Conservation (phyloP, 2,888 invertebrate genomes). For the Theretra japonica region DNA sequence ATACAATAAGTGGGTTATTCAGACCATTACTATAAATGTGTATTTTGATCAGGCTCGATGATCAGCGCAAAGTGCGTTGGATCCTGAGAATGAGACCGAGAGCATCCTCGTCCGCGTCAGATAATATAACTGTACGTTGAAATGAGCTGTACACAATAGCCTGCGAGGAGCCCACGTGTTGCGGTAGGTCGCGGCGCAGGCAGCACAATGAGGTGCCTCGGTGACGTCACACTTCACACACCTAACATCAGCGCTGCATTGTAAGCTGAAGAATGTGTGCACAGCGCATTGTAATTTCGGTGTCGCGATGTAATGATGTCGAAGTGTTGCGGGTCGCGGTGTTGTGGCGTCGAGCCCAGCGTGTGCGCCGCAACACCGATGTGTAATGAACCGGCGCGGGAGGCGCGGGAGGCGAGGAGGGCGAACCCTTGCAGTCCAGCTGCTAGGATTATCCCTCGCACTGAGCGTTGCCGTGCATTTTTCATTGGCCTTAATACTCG, state of each 20-base stretch:
- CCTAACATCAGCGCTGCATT: background rate
- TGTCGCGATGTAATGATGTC: no score
- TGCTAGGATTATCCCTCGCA: background rate
- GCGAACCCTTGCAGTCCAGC: background rate
- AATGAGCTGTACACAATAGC: no score
- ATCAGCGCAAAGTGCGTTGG: no score
- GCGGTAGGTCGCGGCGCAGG: background rate
- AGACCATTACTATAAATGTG: no score
- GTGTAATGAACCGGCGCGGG: background rate
- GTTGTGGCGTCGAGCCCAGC: background rate
- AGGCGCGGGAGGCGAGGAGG: background rate
- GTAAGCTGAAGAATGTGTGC: slow-evolving; percentile 5
- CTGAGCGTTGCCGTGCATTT: no score
- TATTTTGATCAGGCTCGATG: no score
- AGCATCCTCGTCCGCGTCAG: background rate
- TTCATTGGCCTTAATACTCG: no score
- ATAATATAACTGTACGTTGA: background rate
- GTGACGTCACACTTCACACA: background rate
- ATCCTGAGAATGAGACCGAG: no score
- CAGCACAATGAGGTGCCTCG: background rate
- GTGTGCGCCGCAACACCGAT: background rate
- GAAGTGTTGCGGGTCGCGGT: background rate
- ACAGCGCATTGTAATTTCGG: background rate
- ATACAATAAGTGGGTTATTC: no score
- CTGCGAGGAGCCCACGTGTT: background rate